Base-by-base conservation (phyloP, 2,888 invertebrate genomes). In the Lagria hirta region DNA sequence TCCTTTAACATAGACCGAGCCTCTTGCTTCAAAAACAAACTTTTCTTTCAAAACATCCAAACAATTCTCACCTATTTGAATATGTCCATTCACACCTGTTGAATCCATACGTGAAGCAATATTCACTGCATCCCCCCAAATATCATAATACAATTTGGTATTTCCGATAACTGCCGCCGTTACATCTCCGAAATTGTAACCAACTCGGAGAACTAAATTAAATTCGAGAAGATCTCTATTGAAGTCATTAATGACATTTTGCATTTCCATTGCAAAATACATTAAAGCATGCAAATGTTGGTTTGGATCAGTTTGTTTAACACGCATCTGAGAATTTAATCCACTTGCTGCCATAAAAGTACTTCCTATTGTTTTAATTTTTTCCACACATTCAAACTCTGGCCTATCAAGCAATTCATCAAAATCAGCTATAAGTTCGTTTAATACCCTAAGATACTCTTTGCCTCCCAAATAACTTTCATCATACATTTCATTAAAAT, bases 341-440 rank as follows among this genome's bases (percentile, higher is more conserved):
- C 97, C 97, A 45, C 94, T 91, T 0, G 97, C 97, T 1, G 95
- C 97, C 97, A 98, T 98, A 63, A 95, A 96, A 0, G 95, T 94
- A 53, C 92, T 90, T 3, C 93, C 94, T 48, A 97, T 97, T 0
- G 97, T 96, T 72, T 98, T 98, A 52, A 98, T 98, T 73, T 98
- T 98, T 69, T 97, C 96, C 3, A 98, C 91, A 57, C 88, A 85
- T 23, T 83, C 81, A 61, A 88, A 95, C 54, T 89, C 84, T 0
- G 84, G 79, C 24, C 85, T 79, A 45, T 88, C 87, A 4, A 98
- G 72, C 30, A 97, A 73, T 63, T 96, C 96, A 66, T 98, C 97
- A 63, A 97, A 96, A 71, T 98, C 97, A 0, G 89, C 93, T 49
- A 96, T 93, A 35, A 98, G 75, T 68, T 98, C 97, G 72, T 98